phyloP scores from a whole-genome alignment of 2,797 vertebrate species.

The Sebastes elongatus region DNA sequence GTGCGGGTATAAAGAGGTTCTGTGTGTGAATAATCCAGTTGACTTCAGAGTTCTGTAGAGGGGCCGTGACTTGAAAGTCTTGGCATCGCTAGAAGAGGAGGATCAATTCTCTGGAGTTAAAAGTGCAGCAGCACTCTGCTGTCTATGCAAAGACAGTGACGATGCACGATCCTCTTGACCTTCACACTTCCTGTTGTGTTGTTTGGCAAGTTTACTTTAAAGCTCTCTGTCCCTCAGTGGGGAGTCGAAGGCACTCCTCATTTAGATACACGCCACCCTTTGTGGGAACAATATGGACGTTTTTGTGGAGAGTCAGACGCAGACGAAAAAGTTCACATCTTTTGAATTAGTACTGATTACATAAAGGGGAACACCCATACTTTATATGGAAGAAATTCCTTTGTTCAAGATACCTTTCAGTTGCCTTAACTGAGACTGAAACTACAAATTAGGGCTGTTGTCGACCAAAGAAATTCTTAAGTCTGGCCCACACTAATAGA shows the following conservation, averaged over 20 bases:
- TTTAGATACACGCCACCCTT: slow-evolving; percentile 9
- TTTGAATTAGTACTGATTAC: slow-evolving; percentile 2
- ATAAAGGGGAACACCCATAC: background rate
- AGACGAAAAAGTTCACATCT: background rate
- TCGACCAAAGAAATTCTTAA: too few species aligned
- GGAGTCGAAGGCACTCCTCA: background rate
- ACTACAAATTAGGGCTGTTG: too few species aligned
- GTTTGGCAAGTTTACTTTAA: slow-evolving; percentile 71
- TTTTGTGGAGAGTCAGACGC: background rate
- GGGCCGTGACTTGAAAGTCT: slow-evolving; percentile 64
- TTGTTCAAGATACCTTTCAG: background rate
- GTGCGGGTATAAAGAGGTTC: slow-evolving; percentile 35
- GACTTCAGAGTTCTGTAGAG: slow-evolving; percentile 52
- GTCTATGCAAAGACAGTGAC: slow-evolving; percentile 72
- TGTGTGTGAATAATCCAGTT: slow-evolving; percentile 62
- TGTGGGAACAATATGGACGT: background rate
- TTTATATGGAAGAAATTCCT: background rate
- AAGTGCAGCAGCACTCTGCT: slow-evolving; percentile 73
- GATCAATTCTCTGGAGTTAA: slow-evolving; percentile 75
- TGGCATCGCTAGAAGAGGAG: slow-evolving; percentile 65
- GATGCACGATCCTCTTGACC: slow-evolving; percentile 72
- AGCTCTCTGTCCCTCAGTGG: slow-evolving; percentile 37
- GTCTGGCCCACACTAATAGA: too few species aligned
- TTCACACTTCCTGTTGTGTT: slow-evolving; percentile 75
- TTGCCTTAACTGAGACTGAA: background rate